Base-by-base conservation (phyloP, 2,888 invertebrate genomes). In the Cheilosia pagana region DNA sequence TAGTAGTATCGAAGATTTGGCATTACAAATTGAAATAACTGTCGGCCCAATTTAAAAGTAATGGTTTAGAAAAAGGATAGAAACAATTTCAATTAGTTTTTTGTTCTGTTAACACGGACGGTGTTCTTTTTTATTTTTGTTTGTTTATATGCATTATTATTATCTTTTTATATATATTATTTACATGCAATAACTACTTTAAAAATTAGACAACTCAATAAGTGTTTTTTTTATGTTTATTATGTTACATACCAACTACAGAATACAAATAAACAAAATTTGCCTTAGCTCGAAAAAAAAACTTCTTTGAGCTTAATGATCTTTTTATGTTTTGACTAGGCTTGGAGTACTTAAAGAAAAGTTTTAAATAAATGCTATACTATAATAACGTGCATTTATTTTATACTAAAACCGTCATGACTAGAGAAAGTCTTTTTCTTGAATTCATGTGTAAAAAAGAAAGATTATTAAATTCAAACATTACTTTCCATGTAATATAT, bases 91-190 rank as follows among this genome's bases (percentile, higher is more conserved):
- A 43, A 31, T 50, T 79, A 63, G 74, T 50, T 81, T 75, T 71
- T 63, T 76, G 70, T 75, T 85, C 60, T 85, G 81, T 70, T 81
- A 85, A 85, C 85, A 85, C 85, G 85, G 85, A 85, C 85, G 85
- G 85, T 85, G 85, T 81, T 75, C 35, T 67, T 50, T 45, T 57
- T 28, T 41, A 41, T 28, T 39, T 21, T 50, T 28, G 43, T 41
- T 35, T 16, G n/a, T 45, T 45, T n/a, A 45, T n/a, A 35, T 19
- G 16, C 25, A 28, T 41, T 45, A 62, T 62, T 52, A 67, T 50
- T 74, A 48, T 74, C 67, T 60, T 31, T 74, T 53, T 21, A 23
- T 77, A 19, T 43, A 63, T 41, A 55, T 70, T 83, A 83, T 83
- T 78, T 68, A 85, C 71, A 85, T 85, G 81, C 75, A 81, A 79